Evolutionary conservation across 1,140 invertebrate species (phyloP), one percentile per base, ranked within the genome.

Genomic region (Wiebesia pumilae): DNA sequence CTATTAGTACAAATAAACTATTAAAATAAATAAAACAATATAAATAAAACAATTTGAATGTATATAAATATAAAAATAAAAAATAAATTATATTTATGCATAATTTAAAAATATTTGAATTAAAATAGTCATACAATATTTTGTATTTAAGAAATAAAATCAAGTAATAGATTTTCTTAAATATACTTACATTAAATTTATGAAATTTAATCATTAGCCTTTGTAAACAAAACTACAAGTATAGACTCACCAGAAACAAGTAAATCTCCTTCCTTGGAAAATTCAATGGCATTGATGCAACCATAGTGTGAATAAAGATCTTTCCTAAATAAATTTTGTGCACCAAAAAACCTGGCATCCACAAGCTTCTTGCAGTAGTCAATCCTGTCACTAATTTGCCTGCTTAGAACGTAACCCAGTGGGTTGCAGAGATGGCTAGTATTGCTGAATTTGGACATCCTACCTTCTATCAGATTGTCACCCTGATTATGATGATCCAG

Each of bases 241-340:
- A 89, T 69, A 75, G 88, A 87, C 89, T 93, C 95, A 98, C 98
- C 98, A 90, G 98, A 99, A 87, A 97, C 96, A 78, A 99, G 95
- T 84, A 96, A 95, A 91, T 97, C 95, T 87, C 98, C 98, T 93
- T 97, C 96, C 81, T 95, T 95, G 9, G 97, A 98, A 95, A 99
- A 99, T 93, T 99, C 98, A 88, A 99, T 97, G 40, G 98, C 98
- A 95, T 99, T 99, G 40, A 99, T 97, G 95, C 98, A 99, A 88
- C 98, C 98, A 95, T 96, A 99, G 94, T 99, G 98, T 51, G 96
- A 97, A 84, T 96, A 94, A 30, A 99, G 94, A 95, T 99, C 97
- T 89, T 97, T 97, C 81, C 96, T 95, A 92, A 97, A 98, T 30
- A 98, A 94, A 93, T 96, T 97, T 90, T 95, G 95, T 1, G 96